A percentile compares a stretch with the other conserved stretches of the same genome.
Conservation (phyloP, 2,888 invertebrate genomes). For the Belgica antarctica region DNA sequence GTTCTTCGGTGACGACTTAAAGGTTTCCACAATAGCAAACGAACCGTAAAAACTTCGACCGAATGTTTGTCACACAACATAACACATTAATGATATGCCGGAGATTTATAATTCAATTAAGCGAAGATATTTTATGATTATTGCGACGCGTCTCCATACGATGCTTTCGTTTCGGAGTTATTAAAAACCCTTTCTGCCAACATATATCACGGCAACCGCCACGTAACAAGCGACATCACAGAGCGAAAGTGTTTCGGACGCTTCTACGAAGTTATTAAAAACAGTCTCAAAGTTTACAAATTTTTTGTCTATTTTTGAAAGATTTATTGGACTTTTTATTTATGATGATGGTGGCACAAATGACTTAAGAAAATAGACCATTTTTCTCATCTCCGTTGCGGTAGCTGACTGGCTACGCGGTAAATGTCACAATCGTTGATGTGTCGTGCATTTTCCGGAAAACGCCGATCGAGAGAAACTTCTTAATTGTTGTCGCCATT, state of each 20-base stretch:
- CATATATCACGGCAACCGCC: not conserved
- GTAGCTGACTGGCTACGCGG: no score
- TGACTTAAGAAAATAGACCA: conserved; percentile 12
- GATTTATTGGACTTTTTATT: conserved; percentile 34
- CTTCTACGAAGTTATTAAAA: not conserved
- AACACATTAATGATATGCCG: conserved; percentile 23
- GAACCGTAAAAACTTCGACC: conserved; percentile 16
- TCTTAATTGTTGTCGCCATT: not conserved
- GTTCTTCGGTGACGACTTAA: not conserved
- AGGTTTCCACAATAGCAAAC: not conserved
- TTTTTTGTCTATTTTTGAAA: not conserved
- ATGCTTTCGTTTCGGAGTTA: not conserved
- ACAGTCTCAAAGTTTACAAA: not conserved
- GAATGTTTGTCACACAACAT: conserved; percentile 37
- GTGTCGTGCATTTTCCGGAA: no score
- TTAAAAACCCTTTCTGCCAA: not conserved
- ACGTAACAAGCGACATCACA: no score
- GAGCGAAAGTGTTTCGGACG: no score
- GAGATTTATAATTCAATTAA: conserved; percentile 41
- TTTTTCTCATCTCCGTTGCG: no score
- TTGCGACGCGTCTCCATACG: not conserved
- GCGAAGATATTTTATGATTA: not conserved
- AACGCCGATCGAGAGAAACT: no score
- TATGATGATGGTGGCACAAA: not conserved
- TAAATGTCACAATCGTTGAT: no score